These are phyloP conservation scores for Isurus oxyrinchus DNA, from an alignment of 2,113 vertebrate species.

Conservation along the genomic window DNA sequence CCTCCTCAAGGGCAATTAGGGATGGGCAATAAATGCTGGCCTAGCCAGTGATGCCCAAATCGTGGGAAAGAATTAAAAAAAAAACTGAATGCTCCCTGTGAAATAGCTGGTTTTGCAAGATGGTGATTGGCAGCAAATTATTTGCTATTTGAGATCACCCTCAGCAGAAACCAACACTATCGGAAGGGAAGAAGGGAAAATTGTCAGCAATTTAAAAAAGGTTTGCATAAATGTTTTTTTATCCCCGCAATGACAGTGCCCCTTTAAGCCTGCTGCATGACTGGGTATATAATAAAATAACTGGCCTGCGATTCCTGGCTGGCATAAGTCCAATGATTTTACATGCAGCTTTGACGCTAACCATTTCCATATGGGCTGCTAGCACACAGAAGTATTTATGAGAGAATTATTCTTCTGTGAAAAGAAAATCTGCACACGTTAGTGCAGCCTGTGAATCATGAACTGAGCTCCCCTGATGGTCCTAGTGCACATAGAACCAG, in stretches of 20 bases:
- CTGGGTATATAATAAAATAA: background rate
- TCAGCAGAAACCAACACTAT: background rate
- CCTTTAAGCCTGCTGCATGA: background rate
- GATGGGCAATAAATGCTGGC: background rate
- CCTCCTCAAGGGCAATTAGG: background rate
- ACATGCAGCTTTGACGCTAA: constrained; percentile 6
- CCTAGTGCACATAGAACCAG: background rate
- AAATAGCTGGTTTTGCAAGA: too few relatives aligned
- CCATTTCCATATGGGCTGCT: constrained; percentile 31
- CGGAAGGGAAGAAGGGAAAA: background rate
- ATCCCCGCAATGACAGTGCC: background rate
- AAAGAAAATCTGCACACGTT: background rate
- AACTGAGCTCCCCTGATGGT: background rate
- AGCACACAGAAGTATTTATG: constrained; percentile 27
- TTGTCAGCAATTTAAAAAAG: background rate
- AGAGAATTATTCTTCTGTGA: constrained; percentile 24
- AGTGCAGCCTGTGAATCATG: background rate
- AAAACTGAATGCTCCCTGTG: too few relatives aligned
- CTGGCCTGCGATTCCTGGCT: background rate
- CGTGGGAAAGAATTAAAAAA: background rate
- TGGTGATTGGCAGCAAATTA: too few relatives aligned
- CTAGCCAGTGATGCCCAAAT: background rate
- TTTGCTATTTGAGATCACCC: background rate
- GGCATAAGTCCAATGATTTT: background rate
- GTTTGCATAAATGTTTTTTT: background rate